Evolutionary conservation across 2,888 invertebrate genomes (phyloP), one percentile per base, ranked within the genome.

Genomic region (Sycophila texana): DNA sequence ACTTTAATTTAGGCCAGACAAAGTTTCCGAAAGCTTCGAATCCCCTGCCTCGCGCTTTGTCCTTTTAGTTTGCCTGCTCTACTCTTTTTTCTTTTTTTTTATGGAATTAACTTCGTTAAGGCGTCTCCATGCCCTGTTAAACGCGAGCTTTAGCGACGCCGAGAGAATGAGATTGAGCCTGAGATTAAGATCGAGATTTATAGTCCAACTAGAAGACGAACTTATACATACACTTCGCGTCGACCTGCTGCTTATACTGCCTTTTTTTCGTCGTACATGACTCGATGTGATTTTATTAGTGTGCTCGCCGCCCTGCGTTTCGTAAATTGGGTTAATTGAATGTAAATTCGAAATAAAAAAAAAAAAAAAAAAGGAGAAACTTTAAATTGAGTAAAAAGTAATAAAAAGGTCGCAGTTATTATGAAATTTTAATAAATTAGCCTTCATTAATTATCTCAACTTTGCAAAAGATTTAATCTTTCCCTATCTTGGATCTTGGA

Each of bases 151-250:
- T 51, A 72, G 61, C 51, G 72, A 58, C 60, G 60, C 51, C n/a
- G 13, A 14, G 49, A 61, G n/a, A 61, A 60, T 26, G 30, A 60
- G 74, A 74, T 60, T 60, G 74, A 74, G 74, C 74, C 60, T 51
- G 18, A 74, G 74, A 74, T 74, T 74, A 74, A 67, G 74, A 67
- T 74, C 30, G 60, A 60, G 58, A 74, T 74, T 67, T 67, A 74
- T 60, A 66, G 65, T 57, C 5, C 20, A 67, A 74, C 26, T 67
- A 14, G 12, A 2, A 51, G 67, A 74, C 49, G 51, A 49, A 74
- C 20, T 47, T 57, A 22, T 49, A 60, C 30, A 60, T 26, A 61
- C 18, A 10, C n/a, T 61, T 61, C 10, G 39, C 61, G 39, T 39
- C 61, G 12, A 16, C 14, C 30, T 39, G n/a, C 14, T 22, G 26